These are phyloP conservation scores for Sycophila sp. DNA, from an alignment of 1,140 invertebrate species.

Conservation along the genomic window DNA sequence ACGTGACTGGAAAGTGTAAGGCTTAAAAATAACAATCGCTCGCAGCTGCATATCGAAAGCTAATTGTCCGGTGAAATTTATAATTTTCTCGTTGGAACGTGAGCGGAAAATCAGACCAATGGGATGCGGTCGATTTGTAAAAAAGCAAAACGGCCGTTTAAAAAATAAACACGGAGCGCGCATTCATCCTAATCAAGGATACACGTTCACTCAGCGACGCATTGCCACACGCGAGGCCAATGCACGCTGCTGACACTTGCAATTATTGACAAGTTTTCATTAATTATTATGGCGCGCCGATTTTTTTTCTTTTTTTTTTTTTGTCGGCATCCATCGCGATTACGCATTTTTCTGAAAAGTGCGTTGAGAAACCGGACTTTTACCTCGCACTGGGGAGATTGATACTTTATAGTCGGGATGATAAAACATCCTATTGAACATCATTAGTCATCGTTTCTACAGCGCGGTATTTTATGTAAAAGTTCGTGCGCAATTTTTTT, in stretches of 20 bases:
- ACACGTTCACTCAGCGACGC: neutral
- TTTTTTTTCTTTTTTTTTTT: no score
- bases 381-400: no score
- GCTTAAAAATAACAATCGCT: neutral
- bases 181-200: conserved; percentile 16
- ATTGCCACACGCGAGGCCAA: neutral
- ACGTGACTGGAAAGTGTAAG: no score
- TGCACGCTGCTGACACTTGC: neutral
- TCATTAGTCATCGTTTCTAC: no score
- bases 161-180: neutral
- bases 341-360: no score
- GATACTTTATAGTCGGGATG: no score
- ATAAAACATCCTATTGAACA: no score
- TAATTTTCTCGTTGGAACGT: neutral
- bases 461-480: no score
- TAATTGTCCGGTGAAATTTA: neutral
- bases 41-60: neutral
- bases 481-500: no score
- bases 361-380: no score
- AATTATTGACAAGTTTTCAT: neutral
- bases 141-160: conserved; percentile 4
- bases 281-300: no score
- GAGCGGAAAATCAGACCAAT: conserved; percentile 9
- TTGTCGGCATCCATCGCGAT: no score
- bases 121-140: neutral